Evolutionary conservation across 1,140 invertebrate genomes (phyloP), one percentile per base, ranked within the genome.

Genomic region (Penaeus indicus): DNA sequence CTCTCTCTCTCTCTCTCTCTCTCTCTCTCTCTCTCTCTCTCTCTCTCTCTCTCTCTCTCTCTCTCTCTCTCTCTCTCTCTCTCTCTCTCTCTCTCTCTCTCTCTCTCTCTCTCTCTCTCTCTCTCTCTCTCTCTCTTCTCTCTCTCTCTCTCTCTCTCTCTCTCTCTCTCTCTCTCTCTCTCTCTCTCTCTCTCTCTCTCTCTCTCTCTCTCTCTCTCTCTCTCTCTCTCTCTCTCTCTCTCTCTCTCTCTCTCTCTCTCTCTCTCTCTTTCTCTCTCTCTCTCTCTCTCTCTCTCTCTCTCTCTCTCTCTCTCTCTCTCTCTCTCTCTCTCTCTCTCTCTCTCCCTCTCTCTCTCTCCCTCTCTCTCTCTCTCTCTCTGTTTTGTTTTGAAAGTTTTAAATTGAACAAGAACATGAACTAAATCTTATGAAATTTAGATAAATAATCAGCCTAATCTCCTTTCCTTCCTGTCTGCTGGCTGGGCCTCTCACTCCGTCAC

Each of bases 151-250:
- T 27, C 27, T 27, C 67, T 69, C 67, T 69, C 67, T 69, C 67
- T 69, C 67, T 69, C 67, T 69, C 67, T 69, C 67, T 69, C 67
- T 69, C 67, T 69, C 67, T 69, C 67, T 69, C 67, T 69, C 67
- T 69, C 67, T 13, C 67, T 69, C 67, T 69, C 67, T 69, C 67
- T 13, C 67, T 69, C 67, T 69, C 67, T 69, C 67, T 19, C 67
- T 10, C 67, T 69, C 67, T 69, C 67, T 19, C 67, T 63, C 62
- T 82, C 47, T 25, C 67, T 19, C 67, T 69, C 67, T 69, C 67
- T 69, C 16, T 69, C 27, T 18, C 27, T 10, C 27, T 19, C 8
- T n/a, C 27, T 19, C 27, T 27, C 27, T 32, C 32, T 32, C 2
- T 32, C 32, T 32, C 32, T 32, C 32, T 32, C 32, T 32, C 32